These are phyloP conservation scores for Eupithecia centaureata DNA, from an alignment of 2,888 invertebrate genomes.

Conservation along the genomic window DNA sequence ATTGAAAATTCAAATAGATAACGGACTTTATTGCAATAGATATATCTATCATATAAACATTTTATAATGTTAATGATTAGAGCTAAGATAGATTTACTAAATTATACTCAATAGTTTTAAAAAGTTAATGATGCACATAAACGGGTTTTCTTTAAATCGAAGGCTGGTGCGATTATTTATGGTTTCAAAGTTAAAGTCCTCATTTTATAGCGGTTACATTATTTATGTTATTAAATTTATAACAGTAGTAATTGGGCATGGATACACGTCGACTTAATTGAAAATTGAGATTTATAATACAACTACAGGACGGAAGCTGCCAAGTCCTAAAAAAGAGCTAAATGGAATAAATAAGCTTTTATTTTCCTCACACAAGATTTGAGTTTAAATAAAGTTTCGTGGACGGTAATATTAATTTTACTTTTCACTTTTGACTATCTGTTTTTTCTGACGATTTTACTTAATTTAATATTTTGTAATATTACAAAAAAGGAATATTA, in stretches of 20 bases:
- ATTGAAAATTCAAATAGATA: neutral
- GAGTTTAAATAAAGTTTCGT: no score
- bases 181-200: constrained; percentile 35
- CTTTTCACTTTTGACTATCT: no score
- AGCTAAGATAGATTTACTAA: neutral
- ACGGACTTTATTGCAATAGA: neutral
- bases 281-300: neutral
- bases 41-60: neutral
- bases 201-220: constrained; percentile 16
- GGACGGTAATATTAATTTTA: no score
- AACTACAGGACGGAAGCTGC: no score
- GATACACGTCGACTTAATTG: constrained; percentile 9
- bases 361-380: no score
- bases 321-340: no score
- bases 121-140: neutral
- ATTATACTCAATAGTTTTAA: neutral
- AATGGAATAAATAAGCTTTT: no score
- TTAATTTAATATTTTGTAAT: no score
- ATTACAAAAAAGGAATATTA: no score
- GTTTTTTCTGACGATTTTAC: no score
- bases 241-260: constrained; percentile 25
- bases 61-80: neutral
- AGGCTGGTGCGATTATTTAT: constrained; percentile 37
- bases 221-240: constrained; percentile 33
- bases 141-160: constrained; percentile 22